These are phyloP conservation scores for Eremobia ochroleuca DNA, from an alignment of 2,888 invertebrate genomes.

Conservation along the genomic window DNA sequence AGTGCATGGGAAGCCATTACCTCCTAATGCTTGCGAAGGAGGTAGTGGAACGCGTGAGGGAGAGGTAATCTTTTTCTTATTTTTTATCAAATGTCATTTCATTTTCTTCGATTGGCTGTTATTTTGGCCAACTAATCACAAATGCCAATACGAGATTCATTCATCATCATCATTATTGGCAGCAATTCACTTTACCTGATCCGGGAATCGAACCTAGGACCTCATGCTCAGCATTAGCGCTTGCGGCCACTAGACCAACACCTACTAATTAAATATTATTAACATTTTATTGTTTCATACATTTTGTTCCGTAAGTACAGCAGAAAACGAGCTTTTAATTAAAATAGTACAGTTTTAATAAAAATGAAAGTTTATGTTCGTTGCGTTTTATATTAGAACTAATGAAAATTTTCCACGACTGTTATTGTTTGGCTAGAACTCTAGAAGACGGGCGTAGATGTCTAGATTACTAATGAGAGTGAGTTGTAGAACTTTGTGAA, in stretches of 20 bases:
- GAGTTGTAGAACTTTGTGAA: slow-evolving; percentile 10
- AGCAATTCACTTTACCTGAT: no score
- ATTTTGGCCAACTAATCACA: no score
- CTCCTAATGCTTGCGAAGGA: no score
- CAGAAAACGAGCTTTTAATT: slow-evolving; percentile 36
- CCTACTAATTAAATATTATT: neutral
- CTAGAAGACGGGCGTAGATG: neutral
- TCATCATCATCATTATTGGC: no score
- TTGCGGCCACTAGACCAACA: neutral
- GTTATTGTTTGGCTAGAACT: neutral
- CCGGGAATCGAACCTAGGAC: no score
- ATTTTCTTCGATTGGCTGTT: no score
- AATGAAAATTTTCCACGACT: slow-evolving; percentile 30
- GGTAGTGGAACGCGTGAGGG: no score
- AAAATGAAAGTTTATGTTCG: neutral
- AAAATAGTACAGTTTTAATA: slow-evolving; percentile 26
- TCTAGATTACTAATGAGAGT: slow-evolving; percentile 17
- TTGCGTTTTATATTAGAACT: slow-evolving; percentile 22
- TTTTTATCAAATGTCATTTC: no score
- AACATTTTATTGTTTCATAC: neutral
- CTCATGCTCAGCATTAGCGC: neutral
- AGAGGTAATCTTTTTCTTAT: no score
- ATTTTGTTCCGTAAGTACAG: slow-evolving; percentile 10
- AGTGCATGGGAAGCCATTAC: no score
- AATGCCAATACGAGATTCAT: no score